These are phyloP conservation scores for Aspidapion aeneum DNA, from an alignment of 2,888 invertebrate species.

Conservation along the genomic window DNA sequence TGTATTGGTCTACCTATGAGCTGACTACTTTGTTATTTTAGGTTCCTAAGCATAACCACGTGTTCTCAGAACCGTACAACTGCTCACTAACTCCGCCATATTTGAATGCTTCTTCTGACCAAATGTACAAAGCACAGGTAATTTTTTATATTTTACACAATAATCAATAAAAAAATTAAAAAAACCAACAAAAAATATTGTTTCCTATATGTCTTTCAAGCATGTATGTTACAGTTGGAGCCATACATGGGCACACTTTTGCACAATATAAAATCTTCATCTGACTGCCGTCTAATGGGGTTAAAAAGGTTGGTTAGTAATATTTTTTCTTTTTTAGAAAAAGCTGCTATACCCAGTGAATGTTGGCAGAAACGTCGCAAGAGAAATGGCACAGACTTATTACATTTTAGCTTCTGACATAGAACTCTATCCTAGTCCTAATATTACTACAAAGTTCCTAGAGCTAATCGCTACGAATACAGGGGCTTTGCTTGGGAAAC, in stretches of 20 bases:
- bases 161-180: no score
- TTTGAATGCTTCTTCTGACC: constrained; percentile 58
- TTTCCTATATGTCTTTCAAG: no score
- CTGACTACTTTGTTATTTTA: constrained; percentile 48
- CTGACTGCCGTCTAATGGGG: no score
- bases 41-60: constrained; percentile 64
- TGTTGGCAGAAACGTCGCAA: constrained; percentile 84
- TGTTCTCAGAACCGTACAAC: constrained; percentile 63
- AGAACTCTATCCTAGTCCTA: constrained; percentile 85
- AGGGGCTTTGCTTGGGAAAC: constrained; percentile 56
- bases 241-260: no score
- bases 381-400: constrained; percentile 77
- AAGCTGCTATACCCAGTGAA: constrained; percentile 86
- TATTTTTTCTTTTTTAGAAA: no score
- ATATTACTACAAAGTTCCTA: constrained; percentile 74
- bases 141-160: no score
- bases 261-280: no score
- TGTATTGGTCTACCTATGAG: no score
- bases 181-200: no score
- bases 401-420: constrained; percentile 85
- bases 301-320: no score
- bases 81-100: constrained; percentile 71
- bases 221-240: no score
- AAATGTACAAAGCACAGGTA: constrained; percentile 74
- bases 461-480: constrained; percentile 77